These are phyloP conservation scores for Eulithis prunata DNA, from an alignment of 2,888 invertebrate species.

Conservation along the genomic window DNA sequence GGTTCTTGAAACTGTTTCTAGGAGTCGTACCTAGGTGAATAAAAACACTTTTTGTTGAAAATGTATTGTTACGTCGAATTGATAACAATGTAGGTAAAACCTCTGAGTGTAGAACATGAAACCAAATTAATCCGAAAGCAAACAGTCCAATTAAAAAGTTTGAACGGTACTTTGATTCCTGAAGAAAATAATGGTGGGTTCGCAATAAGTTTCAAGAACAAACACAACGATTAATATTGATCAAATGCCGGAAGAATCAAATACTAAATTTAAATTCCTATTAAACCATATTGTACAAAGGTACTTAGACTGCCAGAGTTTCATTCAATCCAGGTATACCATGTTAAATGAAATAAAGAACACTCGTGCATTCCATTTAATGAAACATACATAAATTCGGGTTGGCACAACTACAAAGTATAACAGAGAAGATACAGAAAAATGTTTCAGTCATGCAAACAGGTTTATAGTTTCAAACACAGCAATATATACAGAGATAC, in stretches of 20 bases:
- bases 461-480: conserved; percentile 18
- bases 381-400: conserved; percentile 83
- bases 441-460: conserved; percentile 47
- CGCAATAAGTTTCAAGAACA: conserved; percentile 3
- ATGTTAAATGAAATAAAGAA: conserved; percentile 25
- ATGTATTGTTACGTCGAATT: neutral
- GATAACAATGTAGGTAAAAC: neutral
- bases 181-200: conserved; percentile 10
- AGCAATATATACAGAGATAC: conserved; percentile 35
- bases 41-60: no score
- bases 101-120: neutral
- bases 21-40: no score
- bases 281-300: no score
- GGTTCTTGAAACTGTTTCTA: no score
- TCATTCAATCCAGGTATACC: neutral
- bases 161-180: conserved; percentile 6
- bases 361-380: conserved; percentile 70
- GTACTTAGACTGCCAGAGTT: neutral
- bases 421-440: conserved; percentile 73
- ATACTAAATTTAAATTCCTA: no score
- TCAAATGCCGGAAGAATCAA: no score
- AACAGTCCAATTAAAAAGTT: conserved; percentile 16
- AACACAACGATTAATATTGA: neutral
- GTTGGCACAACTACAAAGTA: conserved; percentile 81
- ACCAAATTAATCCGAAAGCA: conserved; percentile 14